Percentiles rank a stretch among this genome's conserved stretches.
Evolutionary conservation across 2,113 vertebrate genomes (phyloP).

Genomic region (Lophura nycthemera): DNA sequence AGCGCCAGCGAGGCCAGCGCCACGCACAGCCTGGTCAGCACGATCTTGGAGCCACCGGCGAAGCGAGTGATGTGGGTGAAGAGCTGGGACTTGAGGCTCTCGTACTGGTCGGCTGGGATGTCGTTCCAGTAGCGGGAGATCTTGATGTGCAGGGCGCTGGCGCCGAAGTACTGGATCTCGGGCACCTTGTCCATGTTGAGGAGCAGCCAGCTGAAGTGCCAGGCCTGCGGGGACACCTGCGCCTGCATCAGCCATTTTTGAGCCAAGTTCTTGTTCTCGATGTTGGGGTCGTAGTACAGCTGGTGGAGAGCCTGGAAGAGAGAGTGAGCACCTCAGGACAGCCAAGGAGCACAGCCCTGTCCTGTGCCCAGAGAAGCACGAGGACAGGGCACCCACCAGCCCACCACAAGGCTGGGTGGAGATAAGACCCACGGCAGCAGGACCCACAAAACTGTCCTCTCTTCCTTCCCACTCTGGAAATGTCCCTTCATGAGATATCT

Average conservation of each 20-base stretch:
- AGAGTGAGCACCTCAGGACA: slow-evolving; percentile 56
- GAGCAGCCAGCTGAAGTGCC: slow-evolving; percentile 98
- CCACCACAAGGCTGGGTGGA: neutral
- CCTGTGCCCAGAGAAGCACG: neutral
- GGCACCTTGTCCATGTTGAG: slow-evolving; percentile 96
- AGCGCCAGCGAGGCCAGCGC: slow-evolving; percentile 95
- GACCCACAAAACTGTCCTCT: neutral
- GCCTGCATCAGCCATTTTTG: slow-evolving; percentile 99
- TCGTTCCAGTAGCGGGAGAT: slow-evolving; percentile 99
- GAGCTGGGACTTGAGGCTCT: slow-evolving; percentile 94
- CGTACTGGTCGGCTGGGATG: slow-evolving; percentile 96
- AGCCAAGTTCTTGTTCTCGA: slow-evolving; percentile 99
- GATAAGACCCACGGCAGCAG: accelerated
- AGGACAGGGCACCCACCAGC: neutral
- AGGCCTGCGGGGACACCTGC: slow-evolving; percentile 96
- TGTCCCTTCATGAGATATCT: neutral
- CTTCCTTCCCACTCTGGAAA: neutral
- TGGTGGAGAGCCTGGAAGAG: slow-evolving; percentile 92
- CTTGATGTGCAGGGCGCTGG: slow-evolving; percentile 97
- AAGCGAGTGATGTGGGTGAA: slow-evolving; percentile 97
- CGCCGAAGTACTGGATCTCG: slow-evolving; percentile 99
- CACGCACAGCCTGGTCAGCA: slow-evolving; percentile 96
- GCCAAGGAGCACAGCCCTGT: neutral
- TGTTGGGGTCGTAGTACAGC: slow-evolving; percentile 98
- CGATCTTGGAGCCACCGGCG: slow-evolving; percentile 95